Conservation (phyloP, 2,888 invertebrate genomes). For the Malthinus flaveolus region DNA sequence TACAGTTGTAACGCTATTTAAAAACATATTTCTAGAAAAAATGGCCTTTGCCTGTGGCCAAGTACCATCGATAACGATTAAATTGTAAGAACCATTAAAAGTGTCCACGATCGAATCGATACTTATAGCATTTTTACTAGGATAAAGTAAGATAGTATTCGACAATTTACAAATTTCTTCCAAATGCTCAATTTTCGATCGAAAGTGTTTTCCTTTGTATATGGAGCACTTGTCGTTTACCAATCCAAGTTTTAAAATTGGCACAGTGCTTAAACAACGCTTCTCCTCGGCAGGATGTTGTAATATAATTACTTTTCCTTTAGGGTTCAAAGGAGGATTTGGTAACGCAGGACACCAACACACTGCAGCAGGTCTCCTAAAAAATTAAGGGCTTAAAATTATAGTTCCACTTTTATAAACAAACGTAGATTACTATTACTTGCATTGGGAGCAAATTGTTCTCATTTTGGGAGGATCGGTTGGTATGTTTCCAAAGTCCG, state of each 20-base stretch:
- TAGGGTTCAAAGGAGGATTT: slow-evolving; percentile 66
- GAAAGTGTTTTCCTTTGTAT: slow-evolving; percentile 83
- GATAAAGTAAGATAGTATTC: slow-evolving; percentile 79
- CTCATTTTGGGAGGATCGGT: slow-evolving; percentile 78
- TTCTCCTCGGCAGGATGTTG: slow-evolving; percentile 95
- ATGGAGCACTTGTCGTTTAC: slow-evolving; percentile 75
- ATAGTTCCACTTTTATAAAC: too few relatives aligned
- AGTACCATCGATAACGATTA: slow-evolving; percentile 89
- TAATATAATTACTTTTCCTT: slow-evolving; percentile 75
- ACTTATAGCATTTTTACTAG: slow-evolving; percentile 74
- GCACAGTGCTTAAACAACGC: slow-evolving; percentile 84
- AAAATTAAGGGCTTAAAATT: not conserved
- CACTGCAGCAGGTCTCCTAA: slow-evolving; percentile 80
- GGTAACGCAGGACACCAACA: slow-evolving; percentile 91
- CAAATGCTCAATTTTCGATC: slow-evolving; percentile 69
- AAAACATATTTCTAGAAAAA: slow-evolving; percentile 76
- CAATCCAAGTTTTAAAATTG: slow-evolving; percentile 82
- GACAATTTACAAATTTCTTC: slow-evolving; percentile 66
- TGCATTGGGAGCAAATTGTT: slow-evolving; percentile 71
- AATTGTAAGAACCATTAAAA: slow-evolving; percentile 63
- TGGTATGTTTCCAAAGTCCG: slow-evolving; percentile 72
- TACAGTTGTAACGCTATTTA: slow-evolving; percentile 78
- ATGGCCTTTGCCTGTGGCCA: slow-evolving; percentile 96
- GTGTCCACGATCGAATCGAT: slow-evolving; percentile 60
- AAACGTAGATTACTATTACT: slow-evolving; percentile 59